phyloP scores from a whole-genome alignment of 2,797 vertebrate genomes.

The Thalassophryne amazonica region DNA sequence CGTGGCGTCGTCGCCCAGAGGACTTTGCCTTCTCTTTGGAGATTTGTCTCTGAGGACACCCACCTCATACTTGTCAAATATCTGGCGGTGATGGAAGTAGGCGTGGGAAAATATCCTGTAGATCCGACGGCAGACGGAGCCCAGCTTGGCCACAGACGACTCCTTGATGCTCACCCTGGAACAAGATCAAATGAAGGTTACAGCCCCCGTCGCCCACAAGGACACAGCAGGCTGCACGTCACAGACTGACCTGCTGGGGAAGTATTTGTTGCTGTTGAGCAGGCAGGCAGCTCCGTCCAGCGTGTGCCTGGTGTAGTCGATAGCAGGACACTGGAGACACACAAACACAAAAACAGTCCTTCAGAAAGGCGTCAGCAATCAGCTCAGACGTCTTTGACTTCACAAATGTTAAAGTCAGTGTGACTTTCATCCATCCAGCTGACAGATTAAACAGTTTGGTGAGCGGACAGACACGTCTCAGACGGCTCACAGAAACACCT shows the following conservation, averaged over 20 bases:
- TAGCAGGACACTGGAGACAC: constrained; percentile 90
- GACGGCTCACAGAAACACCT: too few species aligned
- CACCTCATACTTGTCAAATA: constrained; percentile 99
- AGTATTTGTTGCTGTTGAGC: constrained; percentile 99
- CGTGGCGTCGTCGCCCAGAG: too few species aligned
- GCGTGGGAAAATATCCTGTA: constrained; percentile 99
- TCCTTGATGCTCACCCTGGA: constrained; percentile 98
- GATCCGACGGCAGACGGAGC: constrained; percentile 97
- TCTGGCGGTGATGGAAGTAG: constrained; percentile 98
- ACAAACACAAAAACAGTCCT: constrained; percentile 7
- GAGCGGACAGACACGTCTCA: too few species aligned
- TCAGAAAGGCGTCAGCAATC: too few species aligned
- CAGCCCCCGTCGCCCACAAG: too few species aligned
- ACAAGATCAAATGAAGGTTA: neutral
- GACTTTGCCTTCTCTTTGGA: too few species aligned
- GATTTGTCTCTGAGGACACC: constrained; percentile 37
- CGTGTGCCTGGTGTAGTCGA: constrained; percentile 98
- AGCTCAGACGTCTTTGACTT: too few species aligned
- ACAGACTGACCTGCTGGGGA: constrained; percentile 96
- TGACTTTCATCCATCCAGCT: too few species aligned
- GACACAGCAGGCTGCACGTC: too few species aligned
- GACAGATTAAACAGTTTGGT: too few species aligned
- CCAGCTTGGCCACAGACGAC: constrained; percentile 98
- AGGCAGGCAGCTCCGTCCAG: constrained; percentile 98
- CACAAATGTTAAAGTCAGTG: too few species aligned